Percentiles rank a stretch among this genome's conserved stretches.
These are phyloP conservation scores for Mustela nigripes DNA, from an alignment of 2,113 vertebrate genomes.

Conservation along the genomic window DNA sequence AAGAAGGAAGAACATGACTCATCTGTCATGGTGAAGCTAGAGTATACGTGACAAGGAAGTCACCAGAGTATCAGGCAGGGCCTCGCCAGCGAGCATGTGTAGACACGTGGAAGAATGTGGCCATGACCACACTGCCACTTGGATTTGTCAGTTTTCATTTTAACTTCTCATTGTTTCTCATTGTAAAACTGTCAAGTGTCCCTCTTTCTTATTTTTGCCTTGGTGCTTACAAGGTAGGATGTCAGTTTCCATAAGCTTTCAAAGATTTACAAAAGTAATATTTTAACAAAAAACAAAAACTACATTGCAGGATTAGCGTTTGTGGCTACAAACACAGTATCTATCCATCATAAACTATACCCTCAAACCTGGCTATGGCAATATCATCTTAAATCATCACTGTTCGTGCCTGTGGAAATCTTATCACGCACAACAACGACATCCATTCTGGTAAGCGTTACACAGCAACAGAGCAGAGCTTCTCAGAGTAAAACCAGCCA, in stretches of 20 bases:
- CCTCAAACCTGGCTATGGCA: background rate
- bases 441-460: conserved; percentile 25
- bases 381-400: no score
- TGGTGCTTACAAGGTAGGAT: conserved; percentile 48
- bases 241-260: conserved; percentile 53
- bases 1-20: background rate
- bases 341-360: background rate
- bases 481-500: conserved; percentile 62
- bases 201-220: conserved; percentile 54
- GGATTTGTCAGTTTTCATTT: background rate
- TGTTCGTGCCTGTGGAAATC: conserved; percentile 40
- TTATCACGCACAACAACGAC: conserved; percentile 37
- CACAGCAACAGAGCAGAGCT: conserved; percentile 63
- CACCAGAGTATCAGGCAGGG: no score
- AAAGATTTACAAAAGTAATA: conserved; percentile 31
- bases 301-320: conserved; percentile 19
- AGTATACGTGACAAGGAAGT: background rate
- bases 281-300: background rate
- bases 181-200: background rate
- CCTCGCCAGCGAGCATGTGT: background rate
- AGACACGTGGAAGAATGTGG: background rate
- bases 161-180: background rate
- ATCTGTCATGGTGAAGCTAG: background rate
- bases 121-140: background rate
- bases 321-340: background rate